These are phyloP conservation scores for Calyptomena viridis DNA, from an alignment of 2,113 vertebrate species.

Conservation along the genomic window DNA sequence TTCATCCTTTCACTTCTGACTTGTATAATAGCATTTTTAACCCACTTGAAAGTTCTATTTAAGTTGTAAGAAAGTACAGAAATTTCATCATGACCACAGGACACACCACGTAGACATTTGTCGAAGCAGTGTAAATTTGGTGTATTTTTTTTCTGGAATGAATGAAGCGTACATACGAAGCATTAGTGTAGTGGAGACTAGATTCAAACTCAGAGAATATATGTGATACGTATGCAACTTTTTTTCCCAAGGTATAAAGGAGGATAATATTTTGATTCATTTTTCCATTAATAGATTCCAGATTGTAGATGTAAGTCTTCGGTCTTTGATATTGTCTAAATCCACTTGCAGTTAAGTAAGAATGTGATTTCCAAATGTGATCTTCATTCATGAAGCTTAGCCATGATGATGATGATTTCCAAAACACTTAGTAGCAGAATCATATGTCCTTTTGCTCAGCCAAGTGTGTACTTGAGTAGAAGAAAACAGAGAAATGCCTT, in stretches of 20 bases:
- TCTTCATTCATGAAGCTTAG: no score
- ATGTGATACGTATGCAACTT: neutral
- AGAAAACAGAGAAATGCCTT: slow-evolving; percentile 45
- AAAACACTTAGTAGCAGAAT: slow-evolving; percentile 21
- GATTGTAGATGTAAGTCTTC: slow-evolving; percentile 24
- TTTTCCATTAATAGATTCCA: neutral
- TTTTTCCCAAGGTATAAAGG: neutral
- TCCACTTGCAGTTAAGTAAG: slow-evolving; percentile 42
- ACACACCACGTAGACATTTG: neutral
- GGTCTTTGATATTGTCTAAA: slow-evolving; percentile 9
- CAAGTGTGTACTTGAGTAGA: slow-evolving; percentile 42
- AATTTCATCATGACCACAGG: neutral
- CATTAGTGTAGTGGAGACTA: neutral
- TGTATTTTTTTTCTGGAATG: neutral
- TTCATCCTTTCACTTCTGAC: neutral
- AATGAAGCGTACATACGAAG: neutral
- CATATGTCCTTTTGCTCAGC: neutral
- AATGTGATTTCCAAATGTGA: slow-evolving; percentile 43
- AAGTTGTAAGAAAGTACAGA: neutral
- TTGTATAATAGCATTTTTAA: neutral
- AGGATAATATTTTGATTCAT: neutral
- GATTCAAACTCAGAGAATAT: neutral
- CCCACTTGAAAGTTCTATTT: neutral
- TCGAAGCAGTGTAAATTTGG: neutral
- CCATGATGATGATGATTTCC: no score